These are phyloP conservation scores for Cyclura pinguis DNA, from an alignment of 2,797 vertebrate genomes.

Conservation along the genomic window DNA sequence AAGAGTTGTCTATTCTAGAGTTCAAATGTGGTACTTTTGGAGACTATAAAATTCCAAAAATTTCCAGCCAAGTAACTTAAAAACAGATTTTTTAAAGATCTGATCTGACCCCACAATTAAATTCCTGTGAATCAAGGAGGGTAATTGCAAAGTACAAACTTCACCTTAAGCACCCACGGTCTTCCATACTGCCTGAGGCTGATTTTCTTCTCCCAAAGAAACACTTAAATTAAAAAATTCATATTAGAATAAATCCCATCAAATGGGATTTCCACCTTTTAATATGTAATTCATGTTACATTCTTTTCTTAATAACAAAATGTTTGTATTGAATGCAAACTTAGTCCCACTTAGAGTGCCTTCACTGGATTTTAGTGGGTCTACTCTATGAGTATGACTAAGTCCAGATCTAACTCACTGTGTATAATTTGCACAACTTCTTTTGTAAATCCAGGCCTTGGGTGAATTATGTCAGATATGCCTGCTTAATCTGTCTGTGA, in stretches of 20 bases:
- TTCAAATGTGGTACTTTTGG: too few species aligned
- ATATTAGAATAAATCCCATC: constrained; percentile 39
- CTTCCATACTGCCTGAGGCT: constrained; percentile 57
- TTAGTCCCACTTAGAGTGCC: not conserved
- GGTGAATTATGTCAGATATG: constrained; percentile 39
- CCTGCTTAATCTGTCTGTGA: constrained; percentile 48
- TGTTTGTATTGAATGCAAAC: not conserved
- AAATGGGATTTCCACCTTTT: constrained; percentile 35
- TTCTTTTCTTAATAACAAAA: constrained; percentile 37
- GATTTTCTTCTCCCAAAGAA: constrained; percentile 34
- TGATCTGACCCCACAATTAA: not conserved
- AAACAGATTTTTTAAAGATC: not conserved
- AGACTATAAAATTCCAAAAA: too few species aligned
- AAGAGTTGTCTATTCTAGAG: too few species aligned
- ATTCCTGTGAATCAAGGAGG: not conserved
- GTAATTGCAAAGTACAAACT: not conserved
- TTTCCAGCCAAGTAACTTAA: too few species aligned
- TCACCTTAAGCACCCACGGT: not conserved
- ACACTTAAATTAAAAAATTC: constrained; percentile 36
- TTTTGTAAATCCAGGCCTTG: constrained; percentile 26
- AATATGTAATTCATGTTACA: constrained; percentile 47
- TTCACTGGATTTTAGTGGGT: not conserved
- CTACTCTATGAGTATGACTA: not conserved
- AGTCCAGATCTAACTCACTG: not conserved
- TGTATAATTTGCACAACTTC: constrained; percentile 42